Conservation (phyloP, 2,888 invertebrate species). For the Horisme vitalbata region DNA sequence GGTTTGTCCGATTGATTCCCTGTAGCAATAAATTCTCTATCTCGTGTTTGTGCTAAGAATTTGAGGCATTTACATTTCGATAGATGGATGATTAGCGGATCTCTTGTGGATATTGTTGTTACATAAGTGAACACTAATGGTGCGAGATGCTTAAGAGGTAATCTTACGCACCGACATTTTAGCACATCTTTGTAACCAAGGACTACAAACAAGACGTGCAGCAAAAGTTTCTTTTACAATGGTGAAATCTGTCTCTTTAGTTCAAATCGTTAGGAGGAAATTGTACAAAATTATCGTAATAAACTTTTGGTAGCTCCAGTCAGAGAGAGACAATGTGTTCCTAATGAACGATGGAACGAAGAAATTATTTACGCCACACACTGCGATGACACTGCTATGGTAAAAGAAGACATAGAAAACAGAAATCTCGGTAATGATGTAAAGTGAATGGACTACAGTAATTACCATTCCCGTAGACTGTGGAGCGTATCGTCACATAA, state of each 20-base stretch:
- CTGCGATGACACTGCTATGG: slow-evolving; percentile 59
- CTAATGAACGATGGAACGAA: slow-evolving; percentile 70
- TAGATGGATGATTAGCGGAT: slow-evolving; percentile 70
- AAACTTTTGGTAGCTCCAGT: slow-evolving; percentile 64
- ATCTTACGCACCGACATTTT: slow-evolving; percentile 63
- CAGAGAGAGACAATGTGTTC: slow-evolving; percentile 66
- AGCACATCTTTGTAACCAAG: slow-evolving; percentile 65
- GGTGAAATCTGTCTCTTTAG: slow-evolving; percentile 42
- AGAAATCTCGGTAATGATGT: slow-evolving; percentile 74
- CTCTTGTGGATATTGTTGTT: slow-evolving; percentile 68
- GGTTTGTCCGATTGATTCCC: slow-evolving; percentile 72
- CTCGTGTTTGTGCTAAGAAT: slow-evolving; percentile 69
- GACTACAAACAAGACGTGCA: slow-evolving; percentile 43
- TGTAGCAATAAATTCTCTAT: slow-evolving; percentile 63
- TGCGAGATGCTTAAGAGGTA: slow-evolving; percentile 53
- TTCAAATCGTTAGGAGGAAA: slow-evolving; percentile 51
- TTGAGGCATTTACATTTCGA: slow-evolving; percentile 70
- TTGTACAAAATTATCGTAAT: slow-evolving; percentile 63
- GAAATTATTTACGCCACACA: slow-evolving; percentile 79
- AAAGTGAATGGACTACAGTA: slow-evolving; percentile 78
- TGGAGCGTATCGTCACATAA: slow-evolving; percentile 73
- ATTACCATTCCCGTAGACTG: slow-evolving; percentile 65
- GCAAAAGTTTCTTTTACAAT: slow-evolving; percentile 26
- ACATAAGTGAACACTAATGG: slow-evolving; percentile 66
- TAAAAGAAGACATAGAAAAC: slow-evolving; percentile 75